These are phyloP conservation scores for Papilio polytes DNA, from an alignment of 1,140 invertebrate genomes.

Conservation along the genomic window DNA sequence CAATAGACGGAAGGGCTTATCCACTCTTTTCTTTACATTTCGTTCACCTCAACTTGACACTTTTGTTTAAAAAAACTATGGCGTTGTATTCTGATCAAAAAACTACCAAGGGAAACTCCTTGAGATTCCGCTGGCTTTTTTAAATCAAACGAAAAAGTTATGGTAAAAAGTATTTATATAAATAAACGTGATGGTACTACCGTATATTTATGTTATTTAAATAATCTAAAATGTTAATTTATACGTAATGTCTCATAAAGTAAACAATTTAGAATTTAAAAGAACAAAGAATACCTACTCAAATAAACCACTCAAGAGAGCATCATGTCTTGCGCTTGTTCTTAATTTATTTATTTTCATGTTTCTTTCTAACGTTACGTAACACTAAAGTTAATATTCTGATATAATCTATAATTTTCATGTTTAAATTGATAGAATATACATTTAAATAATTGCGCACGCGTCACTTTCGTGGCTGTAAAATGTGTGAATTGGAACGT, in stretches of 20 bases:
- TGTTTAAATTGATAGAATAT: not conserved
- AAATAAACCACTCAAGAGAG: not conserved
- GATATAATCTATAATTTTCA: not conserved
- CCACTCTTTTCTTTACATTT: not conserved
- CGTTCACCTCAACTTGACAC: not conserved
- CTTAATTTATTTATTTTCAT: not conserved
- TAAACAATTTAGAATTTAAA: not conserved
- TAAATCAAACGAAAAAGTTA: not conserved
- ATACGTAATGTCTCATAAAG: not conserved
- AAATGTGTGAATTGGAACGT: not conserved
- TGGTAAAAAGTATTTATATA: conserved; percentile 2
- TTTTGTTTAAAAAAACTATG: conserved; percentile 9
- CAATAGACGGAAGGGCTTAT: not conserved
- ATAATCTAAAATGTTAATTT: not conserved
- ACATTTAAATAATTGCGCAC: not conserved
- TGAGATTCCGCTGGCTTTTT: conserved; percentile 14
- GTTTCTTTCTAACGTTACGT: not conserved
- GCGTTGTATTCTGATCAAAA: not conserved
- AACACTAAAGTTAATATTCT: not conserved
- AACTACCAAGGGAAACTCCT: conserved; percentile 16
- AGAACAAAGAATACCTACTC: not conserved
- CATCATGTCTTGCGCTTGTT: not conserved
- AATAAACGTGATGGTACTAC: conserved; percentile 1
- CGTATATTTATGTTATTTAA: not conserved
- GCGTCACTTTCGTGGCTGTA: not conserved